Conservation (phyloP, 1,140 invertebrate species). For the Drosophila jambulina region DNA sequence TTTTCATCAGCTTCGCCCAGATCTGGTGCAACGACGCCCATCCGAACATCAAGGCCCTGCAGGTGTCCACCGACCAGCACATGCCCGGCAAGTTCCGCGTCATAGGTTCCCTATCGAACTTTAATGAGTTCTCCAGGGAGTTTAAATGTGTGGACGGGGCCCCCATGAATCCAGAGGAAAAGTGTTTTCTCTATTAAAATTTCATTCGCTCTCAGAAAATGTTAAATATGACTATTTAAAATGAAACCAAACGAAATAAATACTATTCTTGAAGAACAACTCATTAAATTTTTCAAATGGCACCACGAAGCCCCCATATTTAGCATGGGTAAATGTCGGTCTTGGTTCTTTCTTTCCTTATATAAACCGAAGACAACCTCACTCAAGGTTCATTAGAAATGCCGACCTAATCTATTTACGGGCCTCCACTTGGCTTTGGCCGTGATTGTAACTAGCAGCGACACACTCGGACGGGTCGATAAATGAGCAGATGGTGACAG, state of each 20-base stretch:
- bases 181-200: slow-evolving; percentile 72
- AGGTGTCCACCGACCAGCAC: slow-evolving; percentile 85
- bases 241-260: no score
- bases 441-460: slow-evolving; percentile 62
- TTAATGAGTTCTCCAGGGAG: slow-evolving; percentile 88
- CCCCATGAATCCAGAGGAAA: slow-evolving; percentile 88
- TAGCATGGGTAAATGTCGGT: neutral
- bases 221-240: neutral
- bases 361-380: slow-evolving; percentile 28
- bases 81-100: slow-evolving; percentile 87
- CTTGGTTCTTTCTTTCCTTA: slow-evolving; percentile 10
- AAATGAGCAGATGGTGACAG: slow-evolving; percentile 55
- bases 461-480: slow-evolving; percentile 58
- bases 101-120: slow-evolving; percentile 89
- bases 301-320: neutral
- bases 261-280: neutral
- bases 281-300: neutral
- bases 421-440: slow-evolving; percentile 74
- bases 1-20: slow-evolving; percentile 91
- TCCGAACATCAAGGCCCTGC: slow-evolving; percentile 24
- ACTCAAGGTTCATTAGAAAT: slow-evolving; percentile 53
- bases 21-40: slow-evolving; percentile 71
- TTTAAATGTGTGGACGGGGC: slow-evolving; percentile 87
- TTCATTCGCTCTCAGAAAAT: neutral
- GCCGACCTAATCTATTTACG: slow-evolving; percentile 71